Percentiles rank a stretch among this genome's conserved stretches.
Conservation (phyloP, 2,888 invertebrate species). For the Sarcophaga carnaria region DNA sequence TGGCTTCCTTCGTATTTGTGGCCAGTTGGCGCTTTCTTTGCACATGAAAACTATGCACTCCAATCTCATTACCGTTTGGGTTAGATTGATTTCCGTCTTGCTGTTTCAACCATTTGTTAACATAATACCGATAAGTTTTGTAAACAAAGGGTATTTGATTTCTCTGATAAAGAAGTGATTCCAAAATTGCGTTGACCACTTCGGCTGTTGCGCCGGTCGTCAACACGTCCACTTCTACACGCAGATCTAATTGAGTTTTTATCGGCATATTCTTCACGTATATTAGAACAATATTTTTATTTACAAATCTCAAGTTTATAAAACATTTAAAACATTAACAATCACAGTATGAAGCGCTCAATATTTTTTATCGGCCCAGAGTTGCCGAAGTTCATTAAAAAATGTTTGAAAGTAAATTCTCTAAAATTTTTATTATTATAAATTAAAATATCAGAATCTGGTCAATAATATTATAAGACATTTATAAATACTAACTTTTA, state of each 20-base stretch:
- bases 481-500: no score
- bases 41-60: slow-evolving; percentile 73
- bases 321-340: neutral
- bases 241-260: slow-evolving; percentile 74
- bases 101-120: slow-evolving; percentile 74
- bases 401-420: no score
- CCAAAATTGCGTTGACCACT: slow-evolving; percentile 77
- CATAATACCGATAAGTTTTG: slow-evolving; percentile 78
- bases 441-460: no score
- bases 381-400: neutral
- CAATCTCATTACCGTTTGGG: neutral
- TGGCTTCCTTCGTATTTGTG: slow-evolving; percentile 75
- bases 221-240: slow-evolving; percentile 76
- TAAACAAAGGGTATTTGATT: slow-evolving; percentile 81
- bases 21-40: slow-evolving; percentile 76
- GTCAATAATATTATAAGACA: no score
- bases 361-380: neutral
- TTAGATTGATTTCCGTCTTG: neutral
- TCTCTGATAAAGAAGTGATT: slow-evolving; percentile 79
- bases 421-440: no score
- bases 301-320: neutral
- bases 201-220: slow-evolving; percentile 75
- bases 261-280: slow-evolving; percentile 53
- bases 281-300: neutral
- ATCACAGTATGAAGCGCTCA: neutral